Evolutionary conservation across 2,113 vertebrate genomes (phyloP), one percentile per base, ranked within the genome.

Genomic region (Corythornis madagascariensis): DNA sequence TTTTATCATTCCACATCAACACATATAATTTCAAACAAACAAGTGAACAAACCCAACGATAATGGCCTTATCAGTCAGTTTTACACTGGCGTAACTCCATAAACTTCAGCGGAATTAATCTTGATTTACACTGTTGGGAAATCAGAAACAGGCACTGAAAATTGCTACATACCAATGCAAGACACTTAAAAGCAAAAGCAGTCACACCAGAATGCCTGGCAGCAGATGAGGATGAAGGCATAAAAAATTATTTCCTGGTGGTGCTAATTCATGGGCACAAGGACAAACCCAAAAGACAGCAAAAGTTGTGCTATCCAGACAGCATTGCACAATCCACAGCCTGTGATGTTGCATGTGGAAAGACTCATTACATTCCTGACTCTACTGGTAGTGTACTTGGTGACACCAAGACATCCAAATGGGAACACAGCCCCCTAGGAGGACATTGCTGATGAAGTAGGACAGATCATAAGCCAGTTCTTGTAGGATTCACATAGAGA

Each of bases 91-190:
- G 6, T 65, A 86, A 93, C 86, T 95, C 94, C 95, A 93, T 89
- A 86, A 96, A 93, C 90, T 93, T 96, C 90, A 69, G 84, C 90
- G 86, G 85, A 95, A 95, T 94, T 95, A 94, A 94, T 95, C 94
- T 95, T 94, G 92, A 96, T 95, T 92, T 95, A 94, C 78, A 26
- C 85, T 91, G 72, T 21, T 77, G 82, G 75, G 85, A 92, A 83
- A 91, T 85, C 72, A 83, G 90, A 67, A 94, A 55, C 60, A 80
- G 88, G 94, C 92, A 29, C 76, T 55, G 67, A 91, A 92, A 95
- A 95, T 73, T 88, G 83, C 92, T 88, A 7, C 8, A 40, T 1
- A 79, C 60, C 47, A 28, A 20, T 14, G 78, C 47, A 40, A 64
- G 66, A 57, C 59, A 64, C 88, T 95, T 94, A 66, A 94, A 95